Percentiles rank a stretch among this genome's conserved stretches.
These are phyloP conservation scores for Zeuzera pyrina DNA, from an alignment of 2,888 invertebrate species.

Conservation along the genomic window DNA sequence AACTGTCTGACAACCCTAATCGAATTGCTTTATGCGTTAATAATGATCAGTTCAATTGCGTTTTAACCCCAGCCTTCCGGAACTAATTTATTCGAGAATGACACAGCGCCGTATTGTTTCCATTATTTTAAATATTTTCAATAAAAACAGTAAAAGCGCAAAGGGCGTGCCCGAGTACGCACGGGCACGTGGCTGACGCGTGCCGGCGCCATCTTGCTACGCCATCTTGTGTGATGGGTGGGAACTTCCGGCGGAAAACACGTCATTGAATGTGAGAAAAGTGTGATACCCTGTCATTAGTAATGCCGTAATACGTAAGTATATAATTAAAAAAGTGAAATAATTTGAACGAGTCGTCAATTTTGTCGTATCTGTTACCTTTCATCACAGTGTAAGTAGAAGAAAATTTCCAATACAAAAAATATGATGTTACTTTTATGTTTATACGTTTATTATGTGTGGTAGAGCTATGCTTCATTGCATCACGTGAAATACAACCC, in stretches of 20 bases:
- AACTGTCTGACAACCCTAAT: no score
- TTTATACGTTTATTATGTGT: no score
- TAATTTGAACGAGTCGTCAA: no score
- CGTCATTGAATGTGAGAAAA: slow-evolving; percentile 55
- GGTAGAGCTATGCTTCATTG: no score
- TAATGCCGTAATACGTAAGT: slow-evolving; percentile 5
- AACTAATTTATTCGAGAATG: slow-evolving; percentile 62
- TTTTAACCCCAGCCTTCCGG: slow-evolving; percentile 55
- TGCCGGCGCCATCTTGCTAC: slow-evolving; percentile 36
- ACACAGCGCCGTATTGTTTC: slow-evolving; percentile 54
- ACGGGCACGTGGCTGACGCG: slow-evolving; percentile 36
- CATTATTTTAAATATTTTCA: slow-evolving; percentile 62
- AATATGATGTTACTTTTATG: no score
- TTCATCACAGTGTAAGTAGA: no score
- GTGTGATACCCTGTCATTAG: slow-evolving; percentile 23
- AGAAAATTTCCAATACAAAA: no score
- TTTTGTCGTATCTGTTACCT: no score
- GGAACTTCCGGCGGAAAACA: slow-evolving; percentile 56
- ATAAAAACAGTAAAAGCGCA: slow-evolving; percentile 56
- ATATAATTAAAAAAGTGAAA: no score
- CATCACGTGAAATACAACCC: no score
- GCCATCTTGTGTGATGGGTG: slow-evolving; percentile 60
- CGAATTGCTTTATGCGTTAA: slow-evolving; percentile 28
- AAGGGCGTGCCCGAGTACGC: slow-evolving; percentile 36
- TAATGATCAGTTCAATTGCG: slow-evolving; percentile 66